Percentiles rank a stretch among this genome's conserved stretches.
Evolutionary conservation across 2,797 vertebrate genomes (phyloP).

Genomic region (Bryconaethiops microstoma): DNA sequence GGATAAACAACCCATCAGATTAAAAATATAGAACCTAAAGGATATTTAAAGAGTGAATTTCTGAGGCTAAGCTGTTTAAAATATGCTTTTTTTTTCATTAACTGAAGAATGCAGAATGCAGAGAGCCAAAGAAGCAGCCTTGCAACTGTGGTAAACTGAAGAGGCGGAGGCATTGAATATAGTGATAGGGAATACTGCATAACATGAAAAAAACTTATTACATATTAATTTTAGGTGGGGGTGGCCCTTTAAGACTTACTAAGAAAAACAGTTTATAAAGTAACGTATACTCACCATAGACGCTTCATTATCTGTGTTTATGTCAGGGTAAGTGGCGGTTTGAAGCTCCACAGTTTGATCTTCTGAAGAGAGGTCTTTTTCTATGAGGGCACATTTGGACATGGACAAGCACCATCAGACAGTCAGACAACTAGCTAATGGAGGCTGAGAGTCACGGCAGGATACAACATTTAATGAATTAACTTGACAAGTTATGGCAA

Average conservation of each 20-base stretch:
- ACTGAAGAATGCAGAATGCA: background rate
- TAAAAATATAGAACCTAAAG: too few relatives aligned
- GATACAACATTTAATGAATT: background rate
- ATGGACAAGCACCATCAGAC: background rate
- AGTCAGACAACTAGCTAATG: background rate
- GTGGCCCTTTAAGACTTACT: background rate
- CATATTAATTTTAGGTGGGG: background rate
- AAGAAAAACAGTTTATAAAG: background rate
- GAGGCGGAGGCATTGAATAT: too few relatives aligned
- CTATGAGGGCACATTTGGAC: slow-evolving; percentile 42
- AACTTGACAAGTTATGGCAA: background rate
- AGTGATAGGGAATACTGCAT: too few relatives aligned
- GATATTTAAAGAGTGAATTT: background rate
- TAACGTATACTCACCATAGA: slow-evolving; percentile 52
- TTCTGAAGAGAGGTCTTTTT: slow-evolving; percentile 1
- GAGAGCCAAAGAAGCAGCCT: background rate
- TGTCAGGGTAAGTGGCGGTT: slow-evolving; percentile 2
- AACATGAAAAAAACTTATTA: too few relatives aligned
- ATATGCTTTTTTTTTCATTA: background rate
- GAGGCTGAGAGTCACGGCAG: background rate
- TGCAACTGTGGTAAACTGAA: background rate
- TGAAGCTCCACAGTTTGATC: slow-evolving; percentile 17
- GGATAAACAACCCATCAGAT: too few relatives aligned
- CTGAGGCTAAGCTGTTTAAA: background rate
- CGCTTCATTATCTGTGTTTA: background rate